These are phyloP conservation scores for Chrysaora quinquecirrha DNA, from an alignment of 30 jellyfish, hydroid and myxozoan genomes.

Conservation along the genomic window DNA sequence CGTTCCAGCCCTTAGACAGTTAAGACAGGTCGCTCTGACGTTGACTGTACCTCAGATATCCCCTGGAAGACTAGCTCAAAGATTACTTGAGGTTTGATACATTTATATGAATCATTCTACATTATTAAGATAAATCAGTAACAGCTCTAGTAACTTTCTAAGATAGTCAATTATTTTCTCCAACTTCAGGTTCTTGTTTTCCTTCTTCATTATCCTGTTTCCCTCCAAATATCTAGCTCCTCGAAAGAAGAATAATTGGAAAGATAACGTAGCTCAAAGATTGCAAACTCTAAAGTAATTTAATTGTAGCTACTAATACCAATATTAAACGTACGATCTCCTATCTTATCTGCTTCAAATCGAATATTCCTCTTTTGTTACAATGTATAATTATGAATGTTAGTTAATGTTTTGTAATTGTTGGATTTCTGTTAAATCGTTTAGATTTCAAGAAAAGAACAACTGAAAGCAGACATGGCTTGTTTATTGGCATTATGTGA, in stretches of 20 bases:
- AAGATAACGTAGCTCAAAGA: no score
- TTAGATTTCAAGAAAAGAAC: conserved; percentile 84
- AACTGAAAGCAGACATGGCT: conserved; percentile 87
- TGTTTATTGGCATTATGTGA: conserved; percentile 85
- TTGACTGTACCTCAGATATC: conserved; percentile 79
- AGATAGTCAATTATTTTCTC: neutral
- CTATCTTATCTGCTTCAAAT: no score
- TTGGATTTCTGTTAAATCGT: no score
- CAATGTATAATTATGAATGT: no score
- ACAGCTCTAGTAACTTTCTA: neutral
- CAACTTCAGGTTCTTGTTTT: neutral
- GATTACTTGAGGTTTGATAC: conserved; percentile 82
- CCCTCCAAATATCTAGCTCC: no score
- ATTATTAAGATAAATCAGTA: neutral
- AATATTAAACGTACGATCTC: no score
- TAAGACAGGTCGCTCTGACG: conserved; percentile 80
- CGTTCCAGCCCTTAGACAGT: conserved; percentile 96
- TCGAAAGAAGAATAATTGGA: no score
- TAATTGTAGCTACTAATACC: no score
- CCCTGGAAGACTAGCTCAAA: conserved; percentile 80
- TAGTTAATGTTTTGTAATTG: no score
- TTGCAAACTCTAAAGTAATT: no score
- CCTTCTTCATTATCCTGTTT: no score
- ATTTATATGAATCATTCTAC: neutral
- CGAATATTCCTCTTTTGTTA: no score